A percentile compares a stretch with the other conserved stretches of the same genome.
Evolutionary conservation across 2,797 vertebrate species (phyloP).

Genomic region (Varecia variegata): DNA sequence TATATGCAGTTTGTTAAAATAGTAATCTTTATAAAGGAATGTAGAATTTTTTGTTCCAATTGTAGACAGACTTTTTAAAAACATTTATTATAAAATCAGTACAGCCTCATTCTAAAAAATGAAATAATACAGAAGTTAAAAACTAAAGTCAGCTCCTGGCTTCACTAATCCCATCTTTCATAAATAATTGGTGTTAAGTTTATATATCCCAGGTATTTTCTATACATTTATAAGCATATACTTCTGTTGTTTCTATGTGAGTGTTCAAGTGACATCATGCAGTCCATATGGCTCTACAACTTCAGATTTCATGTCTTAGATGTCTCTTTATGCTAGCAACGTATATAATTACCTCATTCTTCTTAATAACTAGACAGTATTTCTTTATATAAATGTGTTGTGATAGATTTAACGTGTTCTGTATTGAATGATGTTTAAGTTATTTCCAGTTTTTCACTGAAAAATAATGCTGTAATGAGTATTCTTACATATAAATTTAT

Average conservation of each 20-base stretch:
- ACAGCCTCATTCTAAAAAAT: not conserved
- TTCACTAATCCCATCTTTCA: not conserved
- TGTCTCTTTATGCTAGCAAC: not conserved
- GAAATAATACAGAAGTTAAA: not conserved
- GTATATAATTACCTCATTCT: not conserved
- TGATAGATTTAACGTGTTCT: not conserved
- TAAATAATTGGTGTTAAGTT: not conserved
- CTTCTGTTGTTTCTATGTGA: not conserved
- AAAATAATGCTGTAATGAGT: not conserved
- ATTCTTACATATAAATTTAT: not conserved
- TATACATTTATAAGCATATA: not conserved
- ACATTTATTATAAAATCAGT: not conserved
- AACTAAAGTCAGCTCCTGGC: not conserved
- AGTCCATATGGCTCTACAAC: not conserved
- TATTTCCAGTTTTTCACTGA: not conserved
- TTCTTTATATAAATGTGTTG: not conserved
- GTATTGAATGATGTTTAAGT: not conserved
- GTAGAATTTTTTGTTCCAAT: not conserved
- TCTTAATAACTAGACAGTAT: not conserved
- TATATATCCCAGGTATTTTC: not conserved
- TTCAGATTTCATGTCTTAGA: not conserved
- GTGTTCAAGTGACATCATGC: not conserved
- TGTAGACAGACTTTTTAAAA: not conserved
- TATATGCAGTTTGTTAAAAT: not conserved
- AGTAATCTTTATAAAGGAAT: conserved; percentile 13